A percentile compares a stretch with the other conserved stretches of the same genome.
Conservation (phyloP, 2,113 vertebrate species). For the Chrysochloris asiatica region DNA sequence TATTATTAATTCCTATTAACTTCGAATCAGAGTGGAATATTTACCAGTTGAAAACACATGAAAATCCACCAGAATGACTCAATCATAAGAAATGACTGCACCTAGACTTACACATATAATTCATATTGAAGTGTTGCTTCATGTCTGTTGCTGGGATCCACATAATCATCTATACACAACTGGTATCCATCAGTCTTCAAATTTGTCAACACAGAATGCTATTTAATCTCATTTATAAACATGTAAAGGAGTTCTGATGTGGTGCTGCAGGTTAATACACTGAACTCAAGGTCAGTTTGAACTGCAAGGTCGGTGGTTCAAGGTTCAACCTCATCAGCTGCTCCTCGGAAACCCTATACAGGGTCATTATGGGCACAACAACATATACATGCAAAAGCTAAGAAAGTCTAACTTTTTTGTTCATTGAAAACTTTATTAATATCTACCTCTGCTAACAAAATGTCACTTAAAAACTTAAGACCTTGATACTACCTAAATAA, state of each 20-base stretch:
- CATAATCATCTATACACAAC: slow-evolving; percentile 31
- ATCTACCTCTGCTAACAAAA: background rate
- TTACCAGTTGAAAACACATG: slow-evolving; percentile 10
- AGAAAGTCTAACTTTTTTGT: background rate
- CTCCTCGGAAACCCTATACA: too few relatives aligned
- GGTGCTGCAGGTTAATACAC: too few relatives aligned
- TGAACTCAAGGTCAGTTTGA: too few relatives aligned
- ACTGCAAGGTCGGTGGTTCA: too few relatives aligned
- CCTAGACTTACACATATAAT: slow-evolving; percentile 51
- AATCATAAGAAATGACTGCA: slow-evolving; percentile 25
- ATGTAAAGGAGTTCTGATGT: too few relatives aligned
- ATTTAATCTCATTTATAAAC: too few relatives aligned
- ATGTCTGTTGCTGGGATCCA: slow-evolving; percentile 34
- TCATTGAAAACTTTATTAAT: background rate
- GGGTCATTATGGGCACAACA: too few relatives aligned
- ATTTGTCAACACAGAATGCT: background rate
- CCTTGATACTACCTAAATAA: background rate
- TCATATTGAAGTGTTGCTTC: slow-evolving; percentile 37
- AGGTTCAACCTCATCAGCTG: too few relatives aligned
- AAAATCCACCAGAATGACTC: slow-evolving; percentile 67
- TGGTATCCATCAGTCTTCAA: slow-evolving; percentile 51
- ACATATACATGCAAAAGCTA: too few relatives aligned
- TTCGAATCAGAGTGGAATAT: slow-evolving; percentile 36
- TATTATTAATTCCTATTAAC: slow-evolving; percentile 81
- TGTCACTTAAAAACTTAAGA: slow-evolving; percentile 23